Percentiles rank a stretch among this genome's conserved stretches.
Conservation (phyloP, 1,140 invertebrate genomes). For the Drosophila gunungcola region DNA sequence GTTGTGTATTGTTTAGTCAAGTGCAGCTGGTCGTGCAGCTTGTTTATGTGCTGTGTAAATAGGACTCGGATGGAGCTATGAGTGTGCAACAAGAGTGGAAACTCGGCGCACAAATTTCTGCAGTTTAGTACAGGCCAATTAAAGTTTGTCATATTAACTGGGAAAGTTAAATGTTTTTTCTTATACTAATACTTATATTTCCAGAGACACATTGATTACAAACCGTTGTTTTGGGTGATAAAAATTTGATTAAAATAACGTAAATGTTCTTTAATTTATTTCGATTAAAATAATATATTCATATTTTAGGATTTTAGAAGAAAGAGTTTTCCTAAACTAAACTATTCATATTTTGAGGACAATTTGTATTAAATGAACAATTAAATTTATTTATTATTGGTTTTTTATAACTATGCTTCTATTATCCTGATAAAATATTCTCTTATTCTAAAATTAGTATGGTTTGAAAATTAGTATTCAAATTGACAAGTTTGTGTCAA, state of each 20-base stretch:
- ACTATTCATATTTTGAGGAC: too few species aligned
- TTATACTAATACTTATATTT: background rate
- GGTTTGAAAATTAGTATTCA: too few species aligned
- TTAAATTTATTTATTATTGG: background rate
- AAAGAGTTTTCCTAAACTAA: too few species aligned
- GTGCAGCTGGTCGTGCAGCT: constrained; percentile 71
- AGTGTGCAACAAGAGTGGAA: constrained; percentile 25
- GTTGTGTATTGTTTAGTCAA: constrained; percentile 79
- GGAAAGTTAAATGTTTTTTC: background rate
- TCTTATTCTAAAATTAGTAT: too few species aligned
- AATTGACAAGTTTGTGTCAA: too few species aligned
- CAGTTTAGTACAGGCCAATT: constrained; percentile 22
- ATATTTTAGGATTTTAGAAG: too few species aligned
- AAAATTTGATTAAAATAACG: too few species aligned
- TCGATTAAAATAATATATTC: too few species aligned
- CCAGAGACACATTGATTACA: background rate
- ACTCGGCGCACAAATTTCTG: background rate
- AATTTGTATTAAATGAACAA: too few species aligned
- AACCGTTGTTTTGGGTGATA: background rate
- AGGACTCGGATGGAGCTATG: constrained; percentile 30
- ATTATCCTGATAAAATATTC: too few species aligned
- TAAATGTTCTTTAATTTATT: too few species aligned
- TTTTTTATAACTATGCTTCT: too few species aligned
- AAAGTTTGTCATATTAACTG: constrained; percentile 4
- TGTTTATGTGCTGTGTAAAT: constrained; percentile 71